These are phyloP conservation scores for Synanthedon andrenaeformis DNA, from an alignment of 2,888 invertebrate species.

Conservation along the genomic window DNA sequence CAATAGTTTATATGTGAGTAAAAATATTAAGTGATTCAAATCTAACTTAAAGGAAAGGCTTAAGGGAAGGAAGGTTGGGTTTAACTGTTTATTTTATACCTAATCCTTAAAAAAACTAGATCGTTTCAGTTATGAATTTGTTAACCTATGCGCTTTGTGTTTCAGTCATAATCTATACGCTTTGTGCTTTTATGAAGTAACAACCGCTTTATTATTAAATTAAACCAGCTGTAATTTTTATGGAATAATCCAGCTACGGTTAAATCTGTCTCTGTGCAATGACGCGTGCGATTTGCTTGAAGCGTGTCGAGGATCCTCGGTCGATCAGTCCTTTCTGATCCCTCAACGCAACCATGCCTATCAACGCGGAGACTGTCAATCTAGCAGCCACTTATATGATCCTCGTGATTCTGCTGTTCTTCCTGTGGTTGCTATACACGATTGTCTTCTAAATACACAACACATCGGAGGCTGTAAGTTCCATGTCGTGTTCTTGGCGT, in stretches of 20 bases:
- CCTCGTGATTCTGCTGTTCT: constrained; percentile 73
- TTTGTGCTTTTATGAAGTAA: no score
- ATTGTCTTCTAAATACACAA: constrained; percentile 49
- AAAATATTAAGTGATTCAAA: no score
- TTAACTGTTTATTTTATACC: no score
- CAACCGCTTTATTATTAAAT: no score
- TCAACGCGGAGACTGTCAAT: constrained; percentile 74
- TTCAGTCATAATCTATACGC: no score
- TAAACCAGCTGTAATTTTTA: not conserved
- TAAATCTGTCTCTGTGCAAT: constrained; percentile 42
- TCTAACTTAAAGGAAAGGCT: no score
- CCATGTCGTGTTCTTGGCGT: not conserved
- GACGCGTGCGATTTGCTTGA: constrained; percentile 26
- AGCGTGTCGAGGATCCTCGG: constrained; percentile 23
- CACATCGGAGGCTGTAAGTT: constrained; percentile 3
- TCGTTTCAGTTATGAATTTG: no score
- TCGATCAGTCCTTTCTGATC: constrained; percentile 32
- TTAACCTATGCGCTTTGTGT: no score
- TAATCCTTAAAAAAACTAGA: no score
- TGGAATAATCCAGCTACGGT: constrained; percentile 16
- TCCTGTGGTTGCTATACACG: constrained; percentile 77
- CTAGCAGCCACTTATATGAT: constrained; percentile 79
- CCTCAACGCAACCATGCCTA: constrained; percentile 49
- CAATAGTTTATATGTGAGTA: constrained; percentile 16
- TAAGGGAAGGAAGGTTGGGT: no score